Evolutionary conservation across 2,113 vertebrate genomes (phyloP).

Genomic region (Lota lota): DNA sequence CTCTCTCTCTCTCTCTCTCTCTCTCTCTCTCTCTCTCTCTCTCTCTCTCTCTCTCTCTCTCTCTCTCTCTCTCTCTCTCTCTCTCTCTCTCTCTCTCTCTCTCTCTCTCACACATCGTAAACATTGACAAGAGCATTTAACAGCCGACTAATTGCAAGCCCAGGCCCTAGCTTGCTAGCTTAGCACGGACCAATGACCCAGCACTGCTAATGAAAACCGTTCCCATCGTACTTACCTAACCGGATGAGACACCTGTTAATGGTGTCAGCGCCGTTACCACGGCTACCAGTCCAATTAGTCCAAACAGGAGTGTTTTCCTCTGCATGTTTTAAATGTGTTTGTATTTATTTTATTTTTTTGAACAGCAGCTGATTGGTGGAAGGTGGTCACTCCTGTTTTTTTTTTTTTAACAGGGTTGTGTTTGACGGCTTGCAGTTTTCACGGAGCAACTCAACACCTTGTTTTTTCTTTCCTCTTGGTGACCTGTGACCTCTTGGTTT

Average conservation of each 20-base stretch:
- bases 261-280: constrained; percentile 59
- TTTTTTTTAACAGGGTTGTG: constrained; percentile 25
- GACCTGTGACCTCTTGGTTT: constrained; percentile 4
- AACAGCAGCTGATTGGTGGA: not conserved
- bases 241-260: constrained; percentile 70
- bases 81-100: not conserved
- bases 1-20: not conserved
- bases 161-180: constrained; percentile 16
- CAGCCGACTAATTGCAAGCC: constrained; percentile 50
- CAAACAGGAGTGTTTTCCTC: constrained; percentile 52
- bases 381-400: constrained; percentile 5
- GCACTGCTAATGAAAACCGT: constrained; percentile 51
- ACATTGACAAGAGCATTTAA: constrained; percentile 63
- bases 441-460: constrained; percentile 16
- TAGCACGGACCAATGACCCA: constrained; percentile 7
- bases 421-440: constrained; percentile 34
- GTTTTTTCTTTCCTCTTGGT: not conserved
- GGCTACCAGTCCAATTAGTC: constrained; percentile 62
- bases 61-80: constrained; percentile 1
- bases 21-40: not conserved
- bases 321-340: constrained; percentile 28
- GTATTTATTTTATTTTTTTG: constrained; percentile 21
- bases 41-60: constrained; percentile 1
- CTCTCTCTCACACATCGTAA: constrained; percentile 54
- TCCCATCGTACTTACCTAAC: constrained; percentile 46